Evolutionary conservation across 30 jellyfish, hydroid and myxozoan genomes (phyloP), one percentile per base, ranked within the genome.

Genomic region (Rhopilema esculentum): DNA sequence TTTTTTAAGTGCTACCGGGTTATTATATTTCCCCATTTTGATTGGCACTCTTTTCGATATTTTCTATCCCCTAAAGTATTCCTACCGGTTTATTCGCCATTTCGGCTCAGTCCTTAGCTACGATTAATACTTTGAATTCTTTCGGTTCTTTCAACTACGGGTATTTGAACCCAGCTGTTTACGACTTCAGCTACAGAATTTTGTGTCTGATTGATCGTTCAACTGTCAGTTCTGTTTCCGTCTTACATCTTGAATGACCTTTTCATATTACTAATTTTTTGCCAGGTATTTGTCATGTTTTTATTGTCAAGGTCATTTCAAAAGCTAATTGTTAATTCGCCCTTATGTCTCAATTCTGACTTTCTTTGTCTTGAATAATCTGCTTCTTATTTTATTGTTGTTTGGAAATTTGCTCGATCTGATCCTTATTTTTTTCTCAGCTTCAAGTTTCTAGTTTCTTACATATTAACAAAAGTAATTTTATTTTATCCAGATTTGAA

Each of bases 401-500:
- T 40, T 40, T 40, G 6, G 6, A 12, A 6, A 40, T 12, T 40
- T 12, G 57, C 57, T n/a, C n/a, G n/a, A n/a, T n/a, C n/a, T n/a
- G n/a, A n/a, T n/a, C n/a, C n/a, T n/a, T n/a, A n/a, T n/a, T n/a
- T n/a, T n/a, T n/a, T n/a, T n/a, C n/a, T n/a, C n/a, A n/a, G n/a
- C n/a, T n/a, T n/a, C n/a, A n/a, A n/a, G n/a, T n/a, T n/a, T n/a
- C n/a, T n/a, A n/a, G n/a, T n/a, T n/a, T n/a, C n/a, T n/a, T n/a
- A n/a, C n/a, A n/a, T n/a, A n/a, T n/a, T n/a, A n/a, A n/a, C n/a
- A n/a, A n/a, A n/a, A n/a, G n/a, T n/a, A n/a, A n/a, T n/a, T n/a
- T n/a, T n/a, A n/a, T n/a, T n/a, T n/a, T n/a, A n/a, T n/a, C 49
- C 25, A 76, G 86, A 76, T 29, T 62, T 76, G 16, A 20, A 51